Base-by-base conservation (phyloP, 2,113 vertebrate genomes). In the Amphiprion percula region DNA sequence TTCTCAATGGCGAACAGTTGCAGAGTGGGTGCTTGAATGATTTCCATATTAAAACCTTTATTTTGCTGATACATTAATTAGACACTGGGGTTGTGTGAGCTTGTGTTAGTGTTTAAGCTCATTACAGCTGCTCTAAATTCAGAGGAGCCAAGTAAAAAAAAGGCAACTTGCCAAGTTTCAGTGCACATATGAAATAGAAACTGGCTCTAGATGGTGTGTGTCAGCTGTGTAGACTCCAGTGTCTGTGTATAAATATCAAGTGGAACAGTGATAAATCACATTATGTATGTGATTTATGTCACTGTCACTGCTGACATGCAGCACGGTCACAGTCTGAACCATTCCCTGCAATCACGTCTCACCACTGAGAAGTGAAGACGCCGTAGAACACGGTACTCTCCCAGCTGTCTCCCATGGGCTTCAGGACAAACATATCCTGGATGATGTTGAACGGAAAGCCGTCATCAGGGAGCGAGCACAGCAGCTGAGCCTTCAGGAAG, bases 291-390 rank as follows among this genome's bases (percentile, higher is more conserved):
- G 64, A 77, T 30, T 73, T 64, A 41, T 63, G 70, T n/a, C 30
- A 44, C 49, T 30, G 49, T 63, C 47, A 63, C 33, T 24, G 47
- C 49, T 41, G 59, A 74, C 59, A 46, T 33, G 17, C 19, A 61
- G 33, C 30, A 0, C 7, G 10, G 56, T 53, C 21, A 23, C 54
- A 21, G 55, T 63, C 26, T n/a, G 66, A 73, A 68, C 66, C 23
- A 58, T 55, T 44, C 1, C 12, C 39, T 59, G 33, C 2, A 24
- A 54, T 5, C 0, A 23, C 17, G 47, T 62, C 95, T 87, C 92
- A 99, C 98, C 98, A 99, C 87, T 99, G 98, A 0, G 98, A 98
- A 0, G 97, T 98, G 94, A 99, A 99, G 87, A 98, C 97, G 0
- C 98, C 98, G 0, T 98, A 99, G 91, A 99, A 99, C 46, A 96